Percentiles rank a stretch among this genome's conserved stretches.
phyloP scores from a whole-genome alignment of 2,888 invertebrate species.

The Idaea dimidiata region DNA sequence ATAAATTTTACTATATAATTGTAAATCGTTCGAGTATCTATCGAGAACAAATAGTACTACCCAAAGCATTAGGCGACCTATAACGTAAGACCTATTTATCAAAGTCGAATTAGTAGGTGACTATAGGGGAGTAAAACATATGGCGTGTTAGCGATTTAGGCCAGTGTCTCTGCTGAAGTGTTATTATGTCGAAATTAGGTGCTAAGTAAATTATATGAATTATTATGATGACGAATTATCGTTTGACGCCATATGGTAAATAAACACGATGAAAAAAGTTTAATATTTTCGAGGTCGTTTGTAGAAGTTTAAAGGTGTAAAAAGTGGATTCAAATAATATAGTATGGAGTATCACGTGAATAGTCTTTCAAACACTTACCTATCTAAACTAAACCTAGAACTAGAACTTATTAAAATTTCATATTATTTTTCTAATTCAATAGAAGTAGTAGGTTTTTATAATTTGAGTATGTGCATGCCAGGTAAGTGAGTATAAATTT shows the following conservation, averaged over 20 bases:
- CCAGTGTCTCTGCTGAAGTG: constrained; percentile 43
- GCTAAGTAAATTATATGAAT: constrained; percentile 67
- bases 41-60: constrained; percentile 27
- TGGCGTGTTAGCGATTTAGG: constrained; percentile 56
- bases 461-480: too few relatives aligned
- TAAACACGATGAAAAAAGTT: neutral
- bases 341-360: neutral
- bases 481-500: too few relatives aligned
- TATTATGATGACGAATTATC: constrained; percentile 27
- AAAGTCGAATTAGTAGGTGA: constrained; percentile 72
- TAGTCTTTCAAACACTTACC: too few relatives aligned
- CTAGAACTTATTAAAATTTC: too few relatives aligned
- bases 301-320: constrained; percentile 9
- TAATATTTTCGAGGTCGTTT: constrained; percentile 11
- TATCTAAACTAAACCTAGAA: too few relatives aligned
- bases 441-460: too few relatives aligned
- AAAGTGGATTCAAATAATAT: neutral
- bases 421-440: too few relatives aligned
- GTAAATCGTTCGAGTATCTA: constrained; percentile 11
- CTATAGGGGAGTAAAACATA: constrained; percentile 64
- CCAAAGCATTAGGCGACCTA: constrained; percentile 43
- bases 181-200: constrained; percentile 68
- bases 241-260: constrained; percentile 29
- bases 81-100: constrained; percentile 67
- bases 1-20: constrained; percentile 5